Evolutionary conservation across 1,140 invertebrate genomes (phyloP).

Genomic region (Apis florea): DNA sequence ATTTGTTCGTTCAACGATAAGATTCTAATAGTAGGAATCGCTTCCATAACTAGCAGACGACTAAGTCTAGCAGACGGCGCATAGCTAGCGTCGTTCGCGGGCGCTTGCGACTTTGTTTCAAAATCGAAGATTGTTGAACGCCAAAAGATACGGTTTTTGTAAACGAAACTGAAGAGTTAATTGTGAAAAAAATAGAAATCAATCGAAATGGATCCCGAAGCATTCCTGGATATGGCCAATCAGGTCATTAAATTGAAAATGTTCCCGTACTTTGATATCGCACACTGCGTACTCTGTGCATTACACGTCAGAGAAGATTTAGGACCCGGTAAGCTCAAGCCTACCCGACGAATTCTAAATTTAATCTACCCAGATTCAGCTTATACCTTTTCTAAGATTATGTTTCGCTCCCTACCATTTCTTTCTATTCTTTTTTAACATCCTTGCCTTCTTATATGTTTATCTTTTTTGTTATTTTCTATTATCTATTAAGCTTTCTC

Average conservation of each 20-base stretch:
- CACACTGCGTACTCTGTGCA: slow-evolving; percentile 94
- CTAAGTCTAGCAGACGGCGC: slow-evolving; percentile 57
- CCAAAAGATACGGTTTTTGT: not conserved
- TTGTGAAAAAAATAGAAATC: not conserved
- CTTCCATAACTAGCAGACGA: slow-evolving; percentile 57
- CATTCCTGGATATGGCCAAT: slow-evolving; percentile 98
- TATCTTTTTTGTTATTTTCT: not conserved
- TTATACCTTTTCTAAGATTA: slow-evolving; percentile 45
- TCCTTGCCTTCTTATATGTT: not conserved
- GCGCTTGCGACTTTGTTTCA: slow-evolving; percentile 38
- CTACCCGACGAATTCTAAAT: slow-evolving; percentile 75
- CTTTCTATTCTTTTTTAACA: not conserved
- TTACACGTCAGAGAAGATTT: slow-evolving; percentile 97
- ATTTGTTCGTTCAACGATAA: slow-evolving; percentile 23
- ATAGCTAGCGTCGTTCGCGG: slow-evolving; percentile 56
- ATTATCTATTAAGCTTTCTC: not conserved
- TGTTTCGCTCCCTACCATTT: not conserved
- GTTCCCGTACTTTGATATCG: slow-evolving; percentile 99
- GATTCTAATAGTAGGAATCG: slow-evolving; percentile 29
- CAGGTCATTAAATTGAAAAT: slow-evolving; percentile 99
- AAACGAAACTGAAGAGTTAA: not conserved
- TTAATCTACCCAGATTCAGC: slow-evolving; percentile 69
- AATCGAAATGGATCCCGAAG: slow-evolving; percentile 93
- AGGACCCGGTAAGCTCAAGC: slow-evolving; percentile 87
- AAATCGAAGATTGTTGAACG: slow-evolving; percentile 25